Conservation (phyloP, 2,113 vertebrate genomes). For the Telmatochromis sp. region DNA sequence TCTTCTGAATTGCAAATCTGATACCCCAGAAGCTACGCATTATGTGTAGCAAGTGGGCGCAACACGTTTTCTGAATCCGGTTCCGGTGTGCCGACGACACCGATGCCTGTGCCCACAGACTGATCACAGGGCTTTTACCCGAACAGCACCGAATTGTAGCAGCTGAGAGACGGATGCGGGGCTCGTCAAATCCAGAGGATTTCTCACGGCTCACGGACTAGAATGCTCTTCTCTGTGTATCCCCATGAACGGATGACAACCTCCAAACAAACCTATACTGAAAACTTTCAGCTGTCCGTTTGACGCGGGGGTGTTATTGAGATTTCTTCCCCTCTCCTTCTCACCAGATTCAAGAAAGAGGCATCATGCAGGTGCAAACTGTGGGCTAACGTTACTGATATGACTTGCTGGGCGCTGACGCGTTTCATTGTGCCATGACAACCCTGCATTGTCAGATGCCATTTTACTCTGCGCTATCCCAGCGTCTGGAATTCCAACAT, state of each 20-base stretch:
- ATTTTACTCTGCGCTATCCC: conserved; percentile 67
- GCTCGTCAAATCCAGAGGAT: conserved; percentile 53
- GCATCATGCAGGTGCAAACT: conserved; percentile 67
- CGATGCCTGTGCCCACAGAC: conserved; percentile 53
- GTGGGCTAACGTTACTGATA: conserved; percentile 58
- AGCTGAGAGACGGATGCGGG: conserved; percentile 53
- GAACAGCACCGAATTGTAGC: conserved; percentile 64
- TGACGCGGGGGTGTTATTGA: conserved; percentile 58
- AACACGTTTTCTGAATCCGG: conserved; percentile 65
- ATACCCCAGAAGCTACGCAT: conserved; percentile 52
- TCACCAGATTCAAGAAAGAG: conserved; percentile 28
- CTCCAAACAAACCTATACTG: conserved; percentile 48
- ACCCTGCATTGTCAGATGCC: conserved; percentile 65
- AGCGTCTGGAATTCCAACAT: conserved; percentile 49
- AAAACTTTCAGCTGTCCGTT: conserved; percentile 67
- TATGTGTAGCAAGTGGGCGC: conserved; percentile 60
- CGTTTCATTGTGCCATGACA: conserved; percentile 58
- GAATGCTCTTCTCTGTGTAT: conserved; percentile 50
- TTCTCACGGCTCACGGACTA: conserved; percentile 57
- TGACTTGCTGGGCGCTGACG: conserved; percentile 66
- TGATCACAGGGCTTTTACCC: conserved; percentile 58
- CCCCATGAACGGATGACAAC: conserved; percentile 62
- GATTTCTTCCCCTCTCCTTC: background rate
- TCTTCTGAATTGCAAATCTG: conserved; percentile 36
- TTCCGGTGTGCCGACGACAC: conserved; percentile 64